Evolutionary conservation across 2,888 invertebrate genomes (phyloP).

Genomic region (Rugalucina vietnamica): DNA sequence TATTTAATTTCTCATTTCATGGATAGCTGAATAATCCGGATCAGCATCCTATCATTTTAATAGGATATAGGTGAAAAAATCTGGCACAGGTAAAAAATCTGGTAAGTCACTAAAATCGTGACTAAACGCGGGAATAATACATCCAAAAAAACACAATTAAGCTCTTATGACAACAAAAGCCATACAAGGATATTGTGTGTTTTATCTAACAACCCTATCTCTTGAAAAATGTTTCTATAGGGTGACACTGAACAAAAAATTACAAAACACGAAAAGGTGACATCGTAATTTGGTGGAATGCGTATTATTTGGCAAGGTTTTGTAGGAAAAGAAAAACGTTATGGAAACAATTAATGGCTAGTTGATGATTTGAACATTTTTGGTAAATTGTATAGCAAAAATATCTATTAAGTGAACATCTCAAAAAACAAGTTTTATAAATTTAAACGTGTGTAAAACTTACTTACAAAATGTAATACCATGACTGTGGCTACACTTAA

Average conservation of each 20-base stretch:
- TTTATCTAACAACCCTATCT: constrained; percentile 6
- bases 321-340: no score
- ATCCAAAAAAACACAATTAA: not conserved
- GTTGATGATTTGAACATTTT: no score
- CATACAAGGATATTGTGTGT: constrained; percentile 9
- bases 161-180: not conserved
- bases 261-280: not conserved
- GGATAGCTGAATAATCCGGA: not conserved
- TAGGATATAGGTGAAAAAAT: not conserved
- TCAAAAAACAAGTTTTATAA: no score
- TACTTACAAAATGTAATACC: no score
- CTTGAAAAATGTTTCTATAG: not conserved
- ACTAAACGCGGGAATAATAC: not conserved
- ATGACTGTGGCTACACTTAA: no score
- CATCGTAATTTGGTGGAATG: not conserved
- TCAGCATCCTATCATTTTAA: not conserved
- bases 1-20: not conserved
- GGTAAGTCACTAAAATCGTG: not conserved
- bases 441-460: no score
- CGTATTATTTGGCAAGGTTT: no score
- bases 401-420: no score
- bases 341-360: no score
- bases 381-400: no score
- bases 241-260: not conserved
- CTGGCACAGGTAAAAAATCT: no score